phyloP scores from a whole-genome alignment of 2,888 invertebrate genomes.

The Sylvicola cinctus region DNA sequence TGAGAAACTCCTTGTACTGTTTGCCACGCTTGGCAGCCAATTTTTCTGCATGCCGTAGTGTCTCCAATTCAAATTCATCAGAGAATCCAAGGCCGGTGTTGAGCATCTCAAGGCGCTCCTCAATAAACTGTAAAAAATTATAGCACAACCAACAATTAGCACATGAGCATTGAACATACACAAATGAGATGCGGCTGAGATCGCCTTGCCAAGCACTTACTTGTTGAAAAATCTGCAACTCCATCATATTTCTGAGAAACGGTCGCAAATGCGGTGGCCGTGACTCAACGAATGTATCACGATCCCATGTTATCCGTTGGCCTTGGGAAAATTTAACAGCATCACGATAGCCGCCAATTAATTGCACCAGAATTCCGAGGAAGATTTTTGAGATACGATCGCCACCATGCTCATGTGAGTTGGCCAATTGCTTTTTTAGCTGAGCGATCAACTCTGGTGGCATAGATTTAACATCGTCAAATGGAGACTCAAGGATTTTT shows the following conservation, averaged over 20 bases:
- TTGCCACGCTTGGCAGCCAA: conserved; percentile 27
- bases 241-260: conserved; percentile 74
- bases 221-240: conserved; percentile 88
- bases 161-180: conserved; percentile 3
- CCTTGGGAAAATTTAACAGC: conserved; percentile 59
- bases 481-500: conserved; percentile 68
- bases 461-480: conserved; percentile 73
- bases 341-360: conserved; percentile 89
- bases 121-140: conserved; percentile 61
- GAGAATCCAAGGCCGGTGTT: conserved; percentile 84
- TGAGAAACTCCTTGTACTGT: conserved; percentile 60
- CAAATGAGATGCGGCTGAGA: background rate
- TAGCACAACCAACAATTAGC: conserved; percentile 22
- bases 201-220: conserved; percentile 25
- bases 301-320: conserved; percentile 63
- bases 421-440: conserved; percentile 22
- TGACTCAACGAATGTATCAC: conserved; percentile 71
- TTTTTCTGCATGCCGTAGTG: conserved; percentile 32
- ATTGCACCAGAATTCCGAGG: conserved; percentile 64
- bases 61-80: conserved; percentile 90
- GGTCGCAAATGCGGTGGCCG: conserved; percentile 69
- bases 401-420: conserved; percentile 45
- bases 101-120: conserved; percentile 77
- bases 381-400: conserved; percentile 89
- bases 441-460: conserved; percentile 69